These are phyloP conservation scores for Chaetops frenatus DNA, from an alignment of 2,113 vertebrate species.

Conservation along the genomic window DNA sequence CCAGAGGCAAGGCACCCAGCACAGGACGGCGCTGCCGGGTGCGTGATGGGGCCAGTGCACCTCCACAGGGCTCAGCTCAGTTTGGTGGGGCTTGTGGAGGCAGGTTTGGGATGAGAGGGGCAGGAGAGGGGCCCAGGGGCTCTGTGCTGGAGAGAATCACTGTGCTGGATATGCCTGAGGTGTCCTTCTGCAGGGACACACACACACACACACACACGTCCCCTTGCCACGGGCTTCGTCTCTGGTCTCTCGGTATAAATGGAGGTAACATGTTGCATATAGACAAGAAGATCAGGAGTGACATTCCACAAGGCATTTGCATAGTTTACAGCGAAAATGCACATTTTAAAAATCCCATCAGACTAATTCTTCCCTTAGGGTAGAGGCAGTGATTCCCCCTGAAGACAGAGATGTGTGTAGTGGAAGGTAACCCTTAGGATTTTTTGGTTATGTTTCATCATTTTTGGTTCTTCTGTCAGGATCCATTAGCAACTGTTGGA, in stretches of 20 bases:
- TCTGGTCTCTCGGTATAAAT: background rate
- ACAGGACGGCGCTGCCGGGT: fast-evolving
- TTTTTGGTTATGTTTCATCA: constrained; percentile 54
- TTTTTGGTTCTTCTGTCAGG: constrained; percentile 52
- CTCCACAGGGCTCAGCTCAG: background rate
- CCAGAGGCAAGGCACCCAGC: background rate
- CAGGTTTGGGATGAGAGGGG: background rate
- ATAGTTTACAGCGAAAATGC: constrained; percentile 44
- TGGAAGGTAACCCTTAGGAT: constrained; percentile 43
- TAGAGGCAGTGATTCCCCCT: background rate
- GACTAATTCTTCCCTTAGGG: constrained; percentile 47
- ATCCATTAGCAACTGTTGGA: constrained; percentile 22
- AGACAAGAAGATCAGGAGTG: constrained; percentile 41
- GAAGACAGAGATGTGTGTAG: constrained; percentile 21
- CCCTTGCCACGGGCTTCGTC: background rate
- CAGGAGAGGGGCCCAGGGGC: background rate
- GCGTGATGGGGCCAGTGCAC: fast-evolving
- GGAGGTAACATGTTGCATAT: background rate
- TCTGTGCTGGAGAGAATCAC: background rate
- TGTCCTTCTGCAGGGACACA: background rate
- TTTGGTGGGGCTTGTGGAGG: background rate
- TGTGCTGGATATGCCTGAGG: fast-evolving
- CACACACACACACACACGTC: fast-evolving
- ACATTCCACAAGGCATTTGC: constrained; percentile 44
- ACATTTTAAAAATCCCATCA: constrained; percentile 49